Evolutionary conservation across 2,113 vertebrate genomes (phyloP), one percentile per base, ranked within the genome.

Genomic region (Passerina amoena): DNA sequence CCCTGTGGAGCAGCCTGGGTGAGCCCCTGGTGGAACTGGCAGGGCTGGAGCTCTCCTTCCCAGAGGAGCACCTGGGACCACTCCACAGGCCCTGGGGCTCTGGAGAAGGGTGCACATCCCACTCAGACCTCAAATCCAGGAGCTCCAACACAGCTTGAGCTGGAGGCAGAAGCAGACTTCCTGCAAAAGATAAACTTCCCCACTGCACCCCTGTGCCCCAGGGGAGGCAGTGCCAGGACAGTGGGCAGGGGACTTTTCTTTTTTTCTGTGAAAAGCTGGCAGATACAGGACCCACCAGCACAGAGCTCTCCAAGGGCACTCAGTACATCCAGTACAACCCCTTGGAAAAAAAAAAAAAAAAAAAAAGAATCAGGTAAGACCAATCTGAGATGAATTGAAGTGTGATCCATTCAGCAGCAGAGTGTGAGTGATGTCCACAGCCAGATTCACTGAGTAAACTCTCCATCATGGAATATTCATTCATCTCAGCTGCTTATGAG

Each of bases 381-480:
- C 8, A 57, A 6, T 35, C 25, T 48, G 11, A 59, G 72, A 59
- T 37, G 82, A 83, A 92, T 22, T 38, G 82, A 42, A 69, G 54
- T 6, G 66, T 63, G 85, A 88, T 95, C 90, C 61, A 54, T 93
- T 95, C 93, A 81, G 24, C 0, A 0, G 42, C 2, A 3, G 83
- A 71, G 54, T 10, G 42, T 44, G 87, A 92, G 79, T 84, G 65
- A 90, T n/a, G 75, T 80, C 88, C 80, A 64, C 8, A 4, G 85
- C 54, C 59, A 47, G 53, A 59, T 28, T 72, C 87, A 75, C 35
- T 47, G 82, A 88, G 70, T 51, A 38, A 90, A 79, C 64, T 64
- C 66, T 93, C 95, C 85, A 23, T 95, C 96, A 78, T 54, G 68
- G 93, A 64, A 88, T 88, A 68, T 90, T 95, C 94, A 94, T 88